Percentiles rank a stretch among this genome's conserved stretches.
Conservation (phyloP, 2,888 invertebrate genomes). For the Drosophila subquinaria region DNA sequence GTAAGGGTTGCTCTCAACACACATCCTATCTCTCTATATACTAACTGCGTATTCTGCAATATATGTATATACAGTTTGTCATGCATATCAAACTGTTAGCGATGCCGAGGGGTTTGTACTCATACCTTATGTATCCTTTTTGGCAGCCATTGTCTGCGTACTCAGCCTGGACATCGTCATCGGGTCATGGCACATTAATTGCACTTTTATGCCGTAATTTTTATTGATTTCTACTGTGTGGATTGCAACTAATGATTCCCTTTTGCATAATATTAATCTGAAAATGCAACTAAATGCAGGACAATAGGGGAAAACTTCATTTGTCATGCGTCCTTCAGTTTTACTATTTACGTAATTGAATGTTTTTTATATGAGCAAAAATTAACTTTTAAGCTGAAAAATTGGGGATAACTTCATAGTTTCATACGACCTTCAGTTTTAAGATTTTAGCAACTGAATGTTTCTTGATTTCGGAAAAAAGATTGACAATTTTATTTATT, state of each 20-base stretch:
- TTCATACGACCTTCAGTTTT: too few species aligned
- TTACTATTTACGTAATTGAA: not conserved
- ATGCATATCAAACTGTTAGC: constrained; percentile 50
- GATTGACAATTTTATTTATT: not conserved
- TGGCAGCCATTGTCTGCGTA: constrained; percentile 48
- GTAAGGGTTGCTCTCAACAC: constrained; percentile 61
- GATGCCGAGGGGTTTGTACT: constrained; percentile 17
- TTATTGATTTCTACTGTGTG: constrained; percentile 61
- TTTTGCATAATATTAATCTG: constrained; percentile 49
- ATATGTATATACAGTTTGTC: constrained; percentile 21
- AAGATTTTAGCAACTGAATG: too few species aligned
- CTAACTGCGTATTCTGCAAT: constrained; percentile 8
- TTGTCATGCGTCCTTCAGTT: not conserved
- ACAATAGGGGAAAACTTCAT: constrained; percentile 1
- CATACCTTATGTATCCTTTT: constrained; percentile 2
- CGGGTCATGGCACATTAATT: constrained; percentile 71
- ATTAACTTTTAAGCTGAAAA: too few species aligned
- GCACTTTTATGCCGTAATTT: constrained; percentile 71
- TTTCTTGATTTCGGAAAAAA: not conserved
- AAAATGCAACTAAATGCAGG: not conserved
- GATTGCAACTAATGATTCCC: constrained; percentile 34
- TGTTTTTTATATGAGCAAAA: too few species aligned
- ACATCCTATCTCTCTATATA: constrained; percentile 12
- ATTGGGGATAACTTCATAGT: too few species aligned
- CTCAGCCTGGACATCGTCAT: constrained; percentile 32